phyloP scores from a whole-genome alignment of 2,888 invertebrate species.

The Pyrrhopygopsis socrates region DNA sequence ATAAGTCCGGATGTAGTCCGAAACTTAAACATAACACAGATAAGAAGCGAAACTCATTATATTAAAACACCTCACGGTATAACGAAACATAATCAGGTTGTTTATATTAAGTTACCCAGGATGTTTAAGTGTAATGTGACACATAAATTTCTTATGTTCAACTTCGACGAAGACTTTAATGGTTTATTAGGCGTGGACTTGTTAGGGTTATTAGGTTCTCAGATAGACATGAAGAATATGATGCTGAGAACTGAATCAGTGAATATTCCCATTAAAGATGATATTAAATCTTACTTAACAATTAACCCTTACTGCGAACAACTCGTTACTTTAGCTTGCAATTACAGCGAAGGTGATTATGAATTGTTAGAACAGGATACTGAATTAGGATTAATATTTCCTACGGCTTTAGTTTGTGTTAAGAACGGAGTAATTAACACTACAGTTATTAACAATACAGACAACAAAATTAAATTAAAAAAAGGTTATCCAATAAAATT shows the following conservation, averaged over 20 bases:
- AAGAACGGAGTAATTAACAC: constrained; percentile 66
- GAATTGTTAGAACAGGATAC: constrained; percentile 48
- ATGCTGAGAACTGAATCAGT: constrained; percentile 60
- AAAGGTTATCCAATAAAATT: constrained; percentile 37
- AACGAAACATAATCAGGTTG: constrained; percentile 84
- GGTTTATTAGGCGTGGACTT: constrained; percentile 84
- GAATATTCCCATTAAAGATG: constrained; percentile 70
- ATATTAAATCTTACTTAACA: constrained; percentile 67
- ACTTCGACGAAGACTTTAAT: constrained; percentile 83
- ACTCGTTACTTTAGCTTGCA: constrained; percentile 73
- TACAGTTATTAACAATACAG: constrained; percentile 73
- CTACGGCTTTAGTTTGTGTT: constrained; percentile 66
- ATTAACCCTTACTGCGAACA: constrained; percentile 73
- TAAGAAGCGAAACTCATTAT: constrained; percentile 87
- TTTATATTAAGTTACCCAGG: constrained; percentile 57
- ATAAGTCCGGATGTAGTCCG: constrained; percentile 57
- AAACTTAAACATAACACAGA: constrained; percentile 13
- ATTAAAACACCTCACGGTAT: constrained; percentile 90
- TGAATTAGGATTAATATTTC: constrained; percentile 66
- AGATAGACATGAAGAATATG: constrained; percentile 84
- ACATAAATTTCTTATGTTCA: constrained; percentile 84
- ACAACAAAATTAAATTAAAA: constrained; percentile 47
- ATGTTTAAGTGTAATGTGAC: constrained; percentile 77
- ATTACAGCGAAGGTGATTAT: constrained; percentile 74
- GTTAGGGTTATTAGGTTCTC: constrained; percentile 55